Base-by-base conservation (phyloP, 53 echinoderm and acorn worm genomes). In the Henricia sp. region DNA sequence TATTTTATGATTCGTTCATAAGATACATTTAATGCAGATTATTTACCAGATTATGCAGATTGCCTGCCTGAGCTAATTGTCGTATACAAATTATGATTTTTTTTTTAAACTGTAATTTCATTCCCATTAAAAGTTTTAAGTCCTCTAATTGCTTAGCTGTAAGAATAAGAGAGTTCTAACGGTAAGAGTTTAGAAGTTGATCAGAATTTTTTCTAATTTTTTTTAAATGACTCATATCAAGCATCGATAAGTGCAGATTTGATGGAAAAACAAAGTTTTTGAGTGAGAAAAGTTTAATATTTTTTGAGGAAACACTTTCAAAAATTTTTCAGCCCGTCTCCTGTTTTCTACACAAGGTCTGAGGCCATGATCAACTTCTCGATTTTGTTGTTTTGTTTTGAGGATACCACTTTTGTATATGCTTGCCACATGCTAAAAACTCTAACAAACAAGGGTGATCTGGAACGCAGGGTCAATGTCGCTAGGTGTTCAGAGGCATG, bases 391-490 rank as follows among this genome's bases (percentile, higher is more conserved):
- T 9, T 48, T 48, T 48, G 21, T 2, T 9, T 30, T 37, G 5
- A 13, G 16, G 14, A 24, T 19, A 37, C 6, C 28, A 10, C 67
- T 13, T 67, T 16, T 48, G 48, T 11, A 13, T 20, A 24, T 67
- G 77, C 26, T 25, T 77, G 59, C 77, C 60, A 73, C 24, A 73
- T 73, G 73, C 57, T 48, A 12, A 63, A 64, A 62, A 48, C 65
- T 64, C 33, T 48, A 26, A 80, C 80, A 80, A 80, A 50, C 63
- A 80, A 80, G n/a, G 5, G 80, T 29, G 65, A 80, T 63, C 64
- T 80, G 63, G 63, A 80, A 80, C 48, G 33, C 14, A 34, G 50
- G 80, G 80, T 80, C 80, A 80, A 63, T 80, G 80, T 80, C 80
- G 64, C 63, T 80, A 44, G 80, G 80, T 80, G 80, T 80, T 28